These are phyloP conservation scores for Aleiodes testaceus DNA, from an alignment of 2,888 invertebrate genomes.

Conservation along the genomic window DNA sequence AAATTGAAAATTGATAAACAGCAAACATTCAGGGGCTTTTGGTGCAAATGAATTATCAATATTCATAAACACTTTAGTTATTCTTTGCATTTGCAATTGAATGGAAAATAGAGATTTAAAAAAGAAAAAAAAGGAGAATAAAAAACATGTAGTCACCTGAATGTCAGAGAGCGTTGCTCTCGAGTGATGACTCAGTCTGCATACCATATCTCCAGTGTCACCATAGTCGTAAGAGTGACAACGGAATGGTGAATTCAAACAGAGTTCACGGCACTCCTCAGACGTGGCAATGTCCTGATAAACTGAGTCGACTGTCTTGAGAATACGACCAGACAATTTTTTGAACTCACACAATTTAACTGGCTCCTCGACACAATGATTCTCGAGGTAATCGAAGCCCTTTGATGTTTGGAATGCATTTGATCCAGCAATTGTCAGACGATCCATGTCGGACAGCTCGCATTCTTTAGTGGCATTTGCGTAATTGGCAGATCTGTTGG, in stretches of 20 bases:
- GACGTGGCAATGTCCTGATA: constrained; percentile 91
- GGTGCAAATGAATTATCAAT: neutral
- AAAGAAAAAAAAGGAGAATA: too few species aligned
- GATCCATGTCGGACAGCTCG: constrained; percentile 92
- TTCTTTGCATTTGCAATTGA: neutral
- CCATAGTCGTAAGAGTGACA: constrained; percentile 96
- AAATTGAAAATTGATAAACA: too few species aligned
- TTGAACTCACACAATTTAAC: constrained; percentile 95
- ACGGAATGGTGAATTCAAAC: constrained; percentile 88
- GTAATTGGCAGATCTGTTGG: constrained; percentile 90
- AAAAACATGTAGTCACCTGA: constrained; percentile 76
- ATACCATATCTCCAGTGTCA: constrained; percentile 94
- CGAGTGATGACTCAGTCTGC: constrained; percentile 93
- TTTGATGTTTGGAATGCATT: constrained; percentile 80
- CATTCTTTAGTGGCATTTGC: constrained; percentile 89
- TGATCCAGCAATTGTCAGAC: constrained; percentile 89
- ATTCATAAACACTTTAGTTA: constrained; percentile 7
- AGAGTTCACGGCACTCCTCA: constrained; percentile 91
- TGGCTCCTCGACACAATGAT: constrained; percentile 95
- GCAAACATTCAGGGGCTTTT: too few species aligned
- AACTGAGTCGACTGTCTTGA: constrained; percentile 95
- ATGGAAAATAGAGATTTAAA: too few species aligned
- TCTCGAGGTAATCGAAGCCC: constrained; percentile 88
- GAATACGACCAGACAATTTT: constrained; percentile 88
- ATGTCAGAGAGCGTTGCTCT: constrained; percentile 91